These are phyloP conservation scores for Luscinia luscinia DNA, from an alignment of 2,797 vertebrate species.

Conservation along the genomic window DNA sequence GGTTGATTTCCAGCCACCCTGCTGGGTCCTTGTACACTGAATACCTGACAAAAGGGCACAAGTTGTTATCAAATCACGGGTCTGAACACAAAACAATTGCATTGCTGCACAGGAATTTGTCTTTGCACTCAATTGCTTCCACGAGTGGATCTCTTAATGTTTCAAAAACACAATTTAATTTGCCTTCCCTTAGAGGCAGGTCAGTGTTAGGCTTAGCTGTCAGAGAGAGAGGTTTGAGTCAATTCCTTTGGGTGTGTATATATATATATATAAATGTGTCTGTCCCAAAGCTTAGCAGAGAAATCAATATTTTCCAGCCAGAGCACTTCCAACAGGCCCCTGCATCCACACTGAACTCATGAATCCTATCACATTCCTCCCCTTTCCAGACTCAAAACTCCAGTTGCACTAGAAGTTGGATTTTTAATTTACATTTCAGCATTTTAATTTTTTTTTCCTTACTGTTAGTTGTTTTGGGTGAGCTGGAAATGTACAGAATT, in stretches of 20 bases:
- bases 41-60: constrained; percentile 78
- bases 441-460: background rate
- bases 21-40: constrained; percentile 91
- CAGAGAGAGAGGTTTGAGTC: background rate
- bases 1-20: constrained; percentile 93
- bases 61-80: background rate
- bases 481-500: background rate
- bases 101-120: background rate
- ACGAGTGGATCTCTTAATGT: rapidly evolving
- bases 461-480: background rate
- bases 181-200: background rate
- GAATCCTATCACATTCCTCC: background rate
- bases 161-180: background rate
- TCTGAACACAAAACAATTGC: rapidly evolving
- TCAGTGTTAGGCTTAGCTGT: background rate
- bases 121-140: background rate
- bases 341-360: background rate
- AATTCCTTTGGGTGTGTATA: background rate
- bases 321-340: background rate
- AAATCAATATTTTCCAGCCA: background rate
- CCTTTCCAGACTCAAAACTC: background rate
- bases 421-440: background rate
- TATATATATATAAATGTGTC: too few species aligned
- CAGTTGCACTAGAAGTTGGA: background rate
- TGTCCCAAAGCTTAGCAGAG: background rate